These are phyloP conservation scores for Condylostylus longicornis DNA, from an alignment of 1,140 invertebrate genomes.

Conservation along the genomic window DNA sequence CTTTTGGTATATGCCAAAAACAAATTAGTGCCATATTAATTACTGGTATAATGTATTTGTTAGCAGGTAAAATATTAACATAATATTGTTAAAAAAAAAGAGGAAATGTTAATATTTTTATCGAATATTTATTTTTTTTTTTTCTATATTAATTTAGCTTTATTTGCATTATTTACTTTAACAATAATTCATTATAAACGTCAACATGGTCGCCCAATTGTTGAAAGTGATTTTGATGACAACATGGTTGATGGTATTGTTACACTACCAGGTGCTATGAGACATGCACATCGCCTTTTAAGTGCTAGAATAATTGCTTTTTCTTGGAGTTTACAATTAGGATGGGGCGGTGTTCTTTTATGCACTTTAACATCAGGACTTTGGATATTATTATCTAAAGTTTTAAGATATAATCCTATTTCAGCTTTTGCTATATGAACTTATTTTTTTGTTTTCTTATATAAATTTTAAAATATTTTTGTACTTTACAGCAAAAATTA, in stretches of 20 bases:
- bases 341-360: conserved; percentile 64
- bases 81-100: not conserved
- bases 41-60: conserved; percentile 79
- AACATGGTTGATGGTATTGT: conserved; percentile 57
- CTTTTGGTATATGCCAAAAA: conserved; percentile 69
- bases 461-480: no score
- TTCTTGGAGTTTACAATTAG: conserved; percentile 68
- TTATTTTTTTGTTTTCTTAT: no score
- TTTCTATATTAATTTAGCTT: conserved; percentile 42
- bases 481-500: no score
- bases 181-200: conserved; percentile 83
- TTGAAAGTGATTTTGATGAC: conserved; percentile 39
- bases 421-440: no score
- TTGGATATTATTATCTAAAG: conserved; percentile 76
- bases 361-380: conserved; percentile 61
- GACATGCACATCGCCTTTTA: conserved; percentile 31
- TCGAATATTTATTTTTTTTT: not conserved
- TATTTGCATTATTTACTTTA: conserved; percentile 74
- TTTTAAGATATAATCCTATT: conserved; percentile 76
- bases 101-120: not conserved
- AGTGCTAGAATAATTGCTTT: conserved; percentile 56
- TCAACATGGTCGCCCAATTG: conserved; percentile 45
- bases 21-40: conserved; percentile 80
- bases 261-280: conserved; percentile 34
- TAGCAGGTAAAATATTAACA: conserved; percentile 51